Evolutionary conservation across 2,797 vertebrate species (phyloP).

Genomic region (Chelonia mydas): DNA sequence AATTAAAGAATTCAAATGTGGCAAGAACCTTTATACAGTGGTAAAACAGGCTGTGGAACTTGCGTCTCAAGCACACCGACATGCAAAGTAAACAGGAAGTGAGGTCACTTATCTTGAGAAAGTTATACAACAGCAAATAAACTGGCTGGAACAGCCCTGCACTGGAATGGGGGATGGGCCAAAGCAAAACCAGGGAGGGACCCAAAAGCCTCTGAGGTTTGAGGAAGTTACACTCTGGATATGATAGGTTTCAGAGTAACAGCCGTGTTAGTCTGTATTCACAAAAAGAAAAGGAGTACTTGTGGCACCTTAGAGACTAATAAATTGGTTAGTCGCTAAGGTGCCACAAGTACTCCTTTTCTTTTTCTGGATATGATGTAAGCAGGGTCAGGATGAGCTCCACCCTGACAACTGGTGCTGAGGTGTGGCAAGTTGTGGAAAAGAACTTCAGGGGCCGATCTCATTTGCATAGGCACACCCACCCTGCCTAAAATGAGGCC

Average conservation of each 20-base stretch:
- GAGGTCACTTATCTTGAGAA: not conserved
- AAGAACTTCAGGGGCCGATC: too few species aligned
- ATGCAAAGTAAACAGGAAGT: not conserved
- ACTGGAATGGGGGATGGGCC: not conserved
- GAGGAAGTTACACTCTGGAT: conserved; percentile 29
- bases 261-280: too few species aligned
- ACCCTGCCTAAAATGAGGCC: too few species aligned
- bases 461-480: too few species aligned
- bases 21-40: not conserved
- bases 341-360: too few species aligned
- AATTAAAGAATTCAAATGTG: not conserved
- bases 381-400: too few species aligned
- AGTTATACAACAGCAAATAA: not conserved
- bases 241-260: too few species aligned
- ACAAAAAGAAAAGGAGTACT: too few species aligned
- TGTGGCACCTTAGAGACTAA: too few species aligned
- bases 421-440: too few species aligned
- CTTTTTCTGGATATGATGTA: not conserved
- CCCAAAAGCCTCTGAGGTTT: not conserved
- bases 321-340: too few species aligned
- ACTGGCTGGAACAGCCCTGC: not conserved
- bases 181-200: not conserved
- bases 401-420: too few species aligned
- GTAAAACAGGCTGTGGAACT: not conserved
- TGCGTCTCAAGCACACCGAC: not conserved